Evolutionary conservation across 2,888 invertebrate genomes (phyloP).

Genomic region (Leistus spinibarbis): DNA sequence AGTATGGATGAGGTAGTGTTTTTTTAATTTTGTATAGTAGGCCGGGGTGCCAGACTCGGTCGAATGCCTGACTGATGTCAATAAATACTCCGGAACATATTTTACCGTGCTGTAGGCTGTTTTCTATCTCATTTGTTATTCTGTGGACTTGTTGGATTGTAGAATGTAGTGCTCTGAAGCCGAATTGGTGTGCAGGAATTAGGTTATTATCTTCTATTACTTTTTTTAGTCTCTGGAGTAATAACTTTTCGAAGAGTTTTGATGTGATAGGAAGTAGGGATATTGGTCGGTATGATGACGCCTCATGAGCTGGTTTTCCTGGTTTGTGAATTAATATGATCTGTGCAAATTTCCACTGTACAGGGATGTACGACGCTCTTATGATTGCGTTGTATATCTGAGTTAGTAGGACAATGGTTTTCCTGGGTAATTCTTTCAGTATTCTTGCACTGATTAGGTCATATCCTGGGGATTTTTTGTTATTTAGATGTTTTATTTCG

Average conservation of each 20-base stretch:
- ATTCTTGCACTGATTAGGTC: slow-evolving; percentile 42
- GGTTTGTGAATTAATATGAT: too few relatives aligned
- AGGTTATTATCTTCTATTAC: neutral
- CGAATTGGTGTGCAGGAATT: slow-evolving; percentile 38
- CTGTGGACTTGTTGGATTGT: too few relatives aligned
- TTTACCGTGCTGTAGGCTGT: neutral
- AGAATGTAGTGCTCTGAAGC: slow-evolving; percentile 31
- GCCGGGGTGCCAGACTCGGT: neutral
- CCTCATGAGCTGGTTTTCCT: neutral
- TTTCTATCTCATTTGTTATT: too few relatives aligned
- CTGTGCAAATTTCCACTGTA: too few relatives aligned
- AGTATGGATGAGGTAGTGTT: neutral
- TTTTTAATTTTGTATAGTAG: neutral
- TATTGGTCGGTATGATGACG: neutral
- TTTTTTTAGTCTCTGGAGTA: neutral
- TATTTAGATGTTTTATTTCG: slow-evolving; percentile 21
- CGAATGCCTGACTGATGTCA: neutral
- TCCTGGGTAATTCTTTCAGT: slow-evolving; percentile 42
- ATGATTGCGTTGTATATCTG: too few relatives aligned
- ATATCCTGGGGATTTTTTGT: slow-evolving; percentile 27
- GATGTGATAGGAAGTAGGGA: neutral
- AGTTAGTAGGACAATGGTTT: neutral
- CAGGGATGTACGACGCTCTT: neutral
- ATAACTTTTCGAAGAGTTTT: neutral
- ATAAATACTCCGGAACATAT: neutral